Evolutionary conservation across 1,140 invertebrate species (phyloP).

Genomic region (Ostrea denselamellosa): DNA sequence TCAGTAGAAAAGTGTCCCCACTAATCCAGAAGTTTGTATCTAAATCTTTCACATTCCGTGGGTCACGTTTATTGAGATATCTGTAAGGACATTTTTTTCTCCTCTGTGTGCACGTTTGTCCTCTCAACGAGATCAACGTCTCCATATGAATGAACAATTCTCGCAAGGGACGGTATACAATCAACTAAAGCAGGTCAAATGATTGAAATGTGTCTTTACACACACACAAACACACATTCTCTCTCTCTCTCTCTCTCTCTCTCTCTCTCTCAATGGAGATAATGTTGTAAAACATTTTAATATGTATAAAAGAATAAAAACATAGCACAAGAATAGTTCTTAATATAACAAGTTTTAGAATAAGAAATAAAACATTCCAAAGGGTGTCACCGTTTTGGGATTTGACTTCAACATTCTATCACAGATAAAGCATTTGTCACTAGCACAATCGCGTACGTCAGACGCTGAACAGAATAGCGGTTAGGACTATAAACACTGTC

Average conservation of each 20-base stretch:
- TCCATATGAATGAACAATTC: too few relatives aligned
- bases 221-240: too few relatives aligned
- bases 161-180: too few relatives aligned
- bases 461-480: neutral
- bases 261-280: neutral
- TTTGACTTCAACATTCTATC: neutral
- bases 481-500: neutral
- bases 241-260: neutral
- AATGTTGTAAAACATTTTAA: neutral
- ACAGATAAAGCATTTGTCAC: neutral
- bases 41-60: too few relatives aligned
- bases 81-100: too few relatives aligned
- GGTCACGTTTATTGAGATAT: too few relatives aligned
- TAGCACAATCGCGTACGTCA: neutral
- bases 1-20: too few relatives aligned
- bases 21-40: too few relatives aligned
- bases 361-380: neutral
- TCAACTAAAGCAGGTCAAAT: too few relatives aligned
- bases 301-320: neutral
- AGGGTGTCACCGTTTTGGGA: neutral
- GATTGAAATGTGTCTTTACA: too few relatives aligned
- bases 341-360: neutral
- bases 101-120: too few relatives aligned
- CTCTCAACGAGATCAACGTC: too few relatives aligned
- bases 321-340: neutral